Evolutionary conservation across 2,888 invertebrate species (phyloP), one percentile per base, ranked within the genome.

Genomic region (Temnothorax rugatulus): DNA sequence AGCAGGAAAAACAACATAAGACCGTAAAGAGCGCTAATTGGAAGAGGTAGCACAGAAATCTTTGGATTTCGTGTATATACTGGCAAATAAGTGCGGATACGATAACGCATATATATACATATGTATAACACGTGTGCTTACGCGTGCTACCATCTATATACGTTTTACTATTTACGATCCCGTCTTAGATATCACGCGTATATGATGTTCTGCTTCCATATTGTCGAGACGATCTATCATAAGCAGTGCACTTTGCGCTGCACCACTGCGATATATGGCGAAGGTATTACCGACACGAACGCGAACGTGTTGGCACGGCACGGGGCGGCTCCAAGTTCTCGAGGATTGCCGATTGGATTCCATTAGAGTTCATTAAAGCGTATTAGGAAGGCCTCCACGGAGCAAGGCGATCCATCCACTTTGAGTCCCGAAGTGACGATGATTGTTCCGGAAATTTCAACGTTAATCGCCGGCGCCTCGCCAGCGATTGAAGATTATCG

Each of bases 171-270:
- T 88, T 86, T 84, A 84, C 61, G 84, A 79, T 61, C 64, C 7
- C 25, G 64, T 64, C 44, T 73, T 75, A 82, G 82, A 66, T 83
- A 84, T 41, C 52, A 44, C 57, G 81, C 47, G 77, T n/a, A 18
- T 18, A 34, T 29, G 47, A 47, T 21, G 85, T 59, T 81, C 83
- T 84, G 79, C 76, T 82, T 75, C 84, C 83, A 89, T 89, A 89
- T 89, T 91, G 88, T 89, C 90, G 85, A 81, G 82, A 88, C 88
- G 82, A 90, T 92, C 90, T 89, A 90, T 91, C 92, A 91, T 88
- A 87, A 88, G 86, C 87, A 84, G 77, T 74, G 88, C 85, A 86
- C 87, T 90, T 89, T 88, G 86, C 86, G 83, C 68, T 52, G 83
- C 81, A 76, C 81, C 81, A 66, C 85, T 38, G 82, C 81, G 64